Percentiles rank a stretch among this genome's conserved stretches.
Evolutionary conservation across 2,113 vertebrate species (phyloP).

Genomic region (Takifugu flavidus): DNA sequence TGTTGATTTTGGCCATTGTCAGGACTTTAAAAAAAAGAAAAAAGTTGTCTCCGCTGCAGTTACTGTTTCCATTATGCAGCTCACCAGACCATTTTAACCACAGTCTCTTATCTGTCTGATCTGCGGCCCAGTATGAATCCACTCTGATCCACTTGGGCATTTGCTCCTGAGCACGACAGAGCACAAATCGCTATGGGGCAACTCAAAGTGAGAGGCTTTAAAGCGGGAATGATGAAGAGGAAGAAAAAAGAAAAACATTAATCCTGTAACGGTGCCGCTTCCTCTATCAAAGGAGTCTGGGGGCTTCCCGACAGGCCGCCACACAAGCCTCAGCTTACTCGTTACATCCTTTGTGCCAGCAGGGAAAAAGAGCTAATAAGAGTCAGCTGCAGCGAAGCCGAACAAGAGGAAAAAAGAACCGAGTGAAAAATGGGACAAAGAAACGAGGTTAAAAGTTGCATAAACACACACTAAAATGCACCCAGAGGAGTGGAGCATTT

Average conservation of each 20-base stretch:
- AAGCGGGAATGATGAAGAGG: conserved; percentile 48
- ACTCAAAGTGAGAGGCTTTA: conserved; percentile 59
- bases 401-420: conserved; percentile 23
- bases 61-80: conserved; percentile 37
- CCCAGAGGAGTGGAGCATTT: conserved; percentile 15
- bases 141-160: conserved; percentile 14
- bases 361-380: conserved; percentile 46
- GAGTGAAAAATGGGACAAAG: conserved; percentile 22
- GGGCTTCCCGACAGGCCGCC: conserved; percentile 67
- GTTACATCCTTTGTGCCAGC: conserved; percentile 68
- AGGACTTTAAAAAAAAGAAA: conserved; percentile 21
- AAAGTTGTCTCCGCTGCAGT: conserved; percentile 22
- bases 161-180: conserved; percentile 31
- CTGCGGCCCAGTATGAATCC: conserved; percentile 30
- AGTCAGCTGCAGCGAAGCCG: conserved; percentile 48
- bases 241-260: conserved; percentile 57
- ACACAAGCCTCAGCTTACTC: conserved; percentile 69
- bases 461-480: conserved; percentile 15
- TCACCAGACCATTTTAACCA: conserved; percentile 23
- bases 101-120: conserved; percentile 54
- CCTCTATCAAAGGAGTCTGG: conserved; percentile 63
- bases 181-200: conserved; percentile 56
- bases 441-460: conserved; percentile 17
- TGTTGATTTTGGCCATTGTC: conserved; percentile 45
- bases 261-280: conserved; percentile 70